phyloP scores from a whole-genome alignment of 2,888 invertebrate genomes.

The Oxyteleia sp. region DNA sequence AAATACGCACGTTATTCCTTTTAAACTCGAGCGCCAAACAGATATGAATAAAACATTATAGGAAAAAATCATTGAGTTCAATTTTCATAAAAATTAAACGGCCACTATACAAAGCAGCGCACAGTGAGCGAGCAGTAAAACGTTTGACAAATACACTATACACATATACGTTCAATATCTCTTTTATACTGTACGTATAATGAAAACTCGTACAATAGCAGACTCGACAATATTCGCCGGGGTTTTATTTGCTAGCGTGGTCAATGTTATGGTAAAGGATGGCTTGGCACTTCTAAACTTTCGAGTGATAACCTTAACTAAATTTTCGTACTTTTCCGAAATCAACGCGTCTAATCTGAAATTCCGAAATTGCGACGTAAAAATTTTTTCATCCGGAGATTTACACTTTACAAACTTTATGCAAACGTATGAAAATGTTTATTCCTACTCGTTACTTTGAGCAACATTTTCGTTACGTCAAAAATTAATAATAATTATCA shows the following conservation, averaged over 20 bases:
- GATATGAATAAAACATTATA: constrained; percentile 59
- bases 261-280: constrained; percentile 62
- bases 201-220: constrained; percentile 71
- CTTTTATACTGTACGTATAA: constrained; percentile 65
- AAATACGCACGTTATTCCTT: constrained; percentile 23
- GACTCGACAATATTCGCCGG: constrained; percentile 63
- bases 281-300: constrained; percentile 46
- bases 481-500: too few relatives aligned
- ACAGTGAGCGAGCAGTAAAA: constrained; percentile 62
- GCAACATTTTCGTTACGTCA: neutral
- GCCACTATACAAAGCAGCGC: constrained; percentile 38
- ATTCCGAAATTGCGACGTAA: constrained; percentile 18
- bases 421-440: constrained; percentile 6
- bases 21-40: constrained; percentile 23
- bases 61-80: constrained; percentile 56
- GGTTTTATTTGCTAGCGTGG: constrained; percentile 68
- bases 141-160: constrained; percentile 69
- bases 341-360: constrained; percentile 29
- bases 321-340: constrained; percentile 45
- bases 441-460: neutral
- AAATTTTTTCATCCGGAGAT: constrained; percentile 4
- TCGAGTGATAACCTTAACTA: constrained; percentile 60
- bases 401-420: constrained; percentile 2
- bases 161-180: constrained; percentile 67
- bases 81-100: constrained; percentile 71